These are phyloP conservation scores for Epinephelus coioides DNA, from an alignment of 2,797 vertebrate species.

Conservation along the genomic window DNA sequence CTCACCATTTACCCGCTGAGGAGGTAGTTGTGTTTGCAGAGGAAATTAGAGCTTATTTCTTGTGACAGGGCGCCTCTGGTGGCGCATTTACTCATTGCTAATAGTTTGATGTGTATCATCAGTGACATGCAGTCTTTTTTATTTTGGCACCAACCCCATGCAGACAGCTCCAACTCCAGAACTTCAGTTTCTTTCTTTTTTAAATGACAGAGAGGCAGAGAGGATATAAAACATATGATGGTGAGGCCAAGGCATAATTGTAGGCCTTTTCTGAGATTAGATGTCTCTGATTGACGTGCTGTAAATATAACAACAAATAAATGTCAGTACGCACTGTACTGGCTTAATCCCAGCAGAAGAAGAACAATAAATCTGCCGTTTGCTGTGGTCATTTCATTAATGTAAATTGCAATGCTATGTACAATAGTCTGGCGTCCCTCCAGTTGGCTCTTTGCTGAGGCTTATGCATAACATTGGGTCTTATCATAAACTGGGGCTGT, in stretches of 20 bases:
- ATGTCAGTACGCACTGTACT: conserved; percentile 75
- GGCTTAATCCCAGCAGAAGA: conserved; percentile 73
- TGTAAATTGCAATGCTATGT: conserved; percentile 82
- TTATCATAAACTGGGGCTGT: conserved; percentile 65
- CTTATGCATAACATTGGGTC: conserved; percentile 65
- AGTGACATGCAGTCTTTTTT: conserved; percentile 48
- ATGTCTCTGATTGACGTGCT: conserved; percentile 79
- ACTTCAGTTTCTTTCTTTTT: conserved; percentile 20
- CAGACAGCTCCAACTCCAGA: conserved; percentile 44
- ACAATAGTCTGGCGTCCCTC: conserved; percentile 77
- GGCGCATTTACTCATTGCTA: conserved; percentile 71
- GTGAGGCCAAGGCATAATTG: conserved; percentile 73
- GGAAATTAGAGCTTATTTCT: conserved; percentile 73
- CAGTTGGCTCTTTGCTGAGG: conserved; percentile 72
- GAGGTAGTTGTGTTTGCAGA: conserved; percentile 50
- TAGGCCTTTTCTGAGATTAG: conserved; percentile 78
- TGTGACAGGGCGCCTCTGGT: conserved; percentile 82
- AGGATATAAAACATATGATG: conserved; percentile 52
- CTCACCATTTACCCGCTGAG: conserved; percentile 15
- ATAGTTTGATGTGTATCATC: conserved; percentile 64
- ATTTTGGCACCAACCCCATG: conserved; percentile 19
- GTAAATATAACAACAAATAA: conserved; percentile 83
- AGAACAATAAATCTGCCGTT: conserved; percentile 77
- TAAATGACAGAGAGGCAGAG: conserved; percentile 41
- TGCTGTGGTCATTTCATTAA: conserved; percentile 82